Percentiles rank a stretch among this genome's conserved stretches.
These are phyloP conservation scores for Mallotus villosus DNA, from an alignment of 2,797 vertebrate genomes.

Conservation along the genomic window DNA sequence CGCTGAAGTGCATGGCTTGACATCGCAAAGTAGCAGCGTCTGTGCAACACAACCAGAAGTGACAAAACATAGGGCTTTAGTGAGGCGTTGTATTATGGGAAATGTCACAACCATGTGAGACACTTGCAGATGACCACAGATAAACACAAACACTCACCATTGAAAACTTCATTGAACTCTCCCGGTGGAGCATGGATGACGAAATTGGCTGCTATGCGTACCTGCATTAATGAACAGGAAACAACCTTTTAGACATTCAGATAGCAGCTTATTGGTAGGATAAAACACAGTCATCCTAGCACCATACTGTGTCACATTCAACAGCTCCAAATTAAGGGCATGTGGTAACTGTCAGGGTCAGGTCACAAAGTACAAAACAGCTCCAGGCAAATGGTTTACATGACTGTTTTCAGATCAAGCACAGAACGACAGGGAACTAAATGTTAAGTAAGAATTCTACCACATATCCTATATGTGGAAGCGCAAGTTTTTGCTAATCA, in stretches of 20 bases:
- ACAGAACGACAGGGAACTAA: neutral
- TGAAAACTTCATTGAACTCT: conserved; percentile 98
- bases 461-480: no score
- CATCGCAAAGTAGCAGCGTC: neutral
- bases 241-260: conserved; percentile 20
- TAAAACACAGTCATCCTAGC: neutral
- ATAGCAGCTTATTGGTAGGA: neutral
- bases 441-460: neutral
- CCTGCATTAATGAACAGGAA: conserved; percentile 67
- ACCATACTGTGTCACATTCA: neutral
- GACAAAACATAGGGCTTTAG: neutral
- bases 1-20: neutral
- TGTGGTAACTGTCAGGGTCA: neutral
- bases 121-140: neutral
- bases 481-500: no score
- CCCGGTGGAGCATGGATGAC: conserved; percentile 95
- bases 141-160: conserved; percentile 76
- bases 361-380: no score
- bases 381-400: no score
- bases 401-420: no score
- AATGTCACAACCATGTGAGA: neutral
- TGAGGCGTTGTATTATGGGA: neutral
- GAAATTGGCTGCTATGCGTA: conserved; percentile 95
- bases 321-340: neutral
- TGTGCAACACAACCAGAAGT: neutral